Base-by-base conservation (phyloP, 2,113 vertebrate species). In the Hystrix brachyura region DNA sequence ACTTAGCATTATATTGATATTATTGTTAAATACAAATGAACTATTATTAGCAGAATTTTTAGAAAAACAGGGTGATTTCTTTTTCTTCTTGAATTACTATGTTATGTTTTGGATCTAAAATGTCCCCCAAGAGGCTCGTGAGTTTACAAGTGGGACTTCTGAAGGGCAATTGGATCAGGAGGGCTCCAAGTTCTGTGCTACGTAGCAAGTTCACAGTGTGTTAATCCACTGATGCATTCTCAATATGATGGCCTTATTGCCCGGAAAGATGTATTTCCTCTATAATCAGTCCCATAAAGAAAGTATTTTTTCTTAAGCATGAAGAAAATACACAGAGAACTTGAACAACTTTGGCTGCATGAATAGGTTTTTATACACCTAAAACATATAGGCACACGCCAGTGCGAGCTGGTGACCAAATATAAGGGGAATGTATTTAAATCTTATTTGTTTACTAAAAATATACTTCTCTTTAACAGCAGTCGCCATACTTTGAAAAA, bases 391-490 rank as follows among this genome's bases (percentile, higher is more conserved):
- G 43, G 67, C 5, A 46, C 23, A 1, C 59, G 60, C 43, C 62
- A n/a, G 72, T 74, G 32, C 23, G 10, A 74, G n/a, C 4, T 94
- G 34, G 57, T 78, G 23, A 92, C n/a, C 25, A 89, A 78, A 86
- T 76, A 72, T 93, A 38, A 86, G 17, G 32, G 14, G n/a, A 87
- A 71, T 90, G 3, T 57, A 38, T 38, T 79, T 83, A 87, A 93
- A 57, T 11, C 13, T 76, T 83, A 71, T 10, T 76, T 95, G 59
- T 91, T 93, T 72, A 60, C 91, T 86, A 91, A 53, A 23, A 96
- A 29, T 34, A 57, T 87, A 29, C 64, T 94, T 96, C 87, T 92
- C n/a, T 81, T 95, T 90, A 71, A 71, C 27, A 82, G 27, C 65
- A 95, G 82, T 94, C 38, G 60, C 38, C 38, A 27, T 27, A 81